Conservation (phyloP, 2,113 vertebrate genomes). For the Notarius quadriscutis region DNA sequence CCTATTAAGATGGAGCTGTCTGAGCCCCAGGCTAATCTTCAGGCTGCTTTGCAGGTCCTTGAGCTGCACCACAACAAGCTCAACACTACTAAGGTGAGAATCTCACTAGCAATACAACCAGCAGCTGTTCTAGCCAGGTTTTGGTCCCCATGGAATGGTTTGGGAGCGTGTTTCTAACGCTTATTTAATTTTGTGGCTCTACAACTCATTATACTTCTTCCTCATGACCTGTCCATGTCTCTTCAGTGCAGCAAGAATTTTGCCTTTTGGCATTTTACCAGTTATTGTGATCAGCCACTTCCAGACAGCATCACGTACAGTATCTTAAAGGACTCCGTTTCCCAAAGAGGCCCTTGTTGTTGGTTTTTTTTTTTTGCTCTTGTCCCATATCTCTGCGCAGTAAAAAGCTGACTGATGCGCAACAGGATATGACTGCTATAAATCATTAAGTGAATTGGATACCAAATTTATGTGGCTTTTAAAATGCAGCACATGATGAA, state of each 20-base stretch:
- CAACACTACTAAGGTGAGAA: slow-evolving; percentile 90
- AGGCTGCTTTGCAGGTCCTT: slow-evolving; percentile 89
- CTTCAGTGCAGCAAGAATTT: not conserved
- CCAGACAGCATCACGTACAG: not conserved
- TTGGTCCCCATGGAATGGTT: not conserved
- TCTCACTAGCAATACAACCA: not conserved
- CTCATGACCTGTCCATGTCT: not conserved
- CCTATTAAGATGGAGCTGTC: slow-evolving; percentile 91
- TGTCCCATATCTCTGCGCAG: not conserved
- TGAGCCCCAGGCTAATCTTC: slow-evolving; percentile 90
- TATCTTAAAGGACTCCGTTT: not conserved
- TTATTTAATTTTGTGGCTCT: slow-evolving; percentile 51
- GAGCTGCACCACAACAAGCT: slow-evolving; percentile 95
- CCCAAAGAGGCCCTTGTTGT: not conserved
- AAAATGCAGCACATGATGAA: not conserved
- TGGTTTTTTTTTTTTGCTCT: not conserved
- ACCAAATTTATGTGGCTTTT: not conserved
- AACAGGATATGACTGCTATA: not conserved
- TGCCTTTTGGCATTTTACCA: not conserved
- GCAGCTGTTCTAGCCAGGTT: not conserved
- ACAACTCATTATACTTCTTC: not conserved
- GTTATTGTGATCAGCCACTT: not conserved
- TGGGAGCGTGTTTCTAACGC: not conserved
- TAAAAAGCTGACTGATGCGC: not conserved
- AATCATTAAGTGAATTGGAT: not conserved